These are phyloP conservation scores for Lophius piscatorius DNA, from an alignment of 2,113 vertebrate genomes.

Conservation along the genomic window DNA sequence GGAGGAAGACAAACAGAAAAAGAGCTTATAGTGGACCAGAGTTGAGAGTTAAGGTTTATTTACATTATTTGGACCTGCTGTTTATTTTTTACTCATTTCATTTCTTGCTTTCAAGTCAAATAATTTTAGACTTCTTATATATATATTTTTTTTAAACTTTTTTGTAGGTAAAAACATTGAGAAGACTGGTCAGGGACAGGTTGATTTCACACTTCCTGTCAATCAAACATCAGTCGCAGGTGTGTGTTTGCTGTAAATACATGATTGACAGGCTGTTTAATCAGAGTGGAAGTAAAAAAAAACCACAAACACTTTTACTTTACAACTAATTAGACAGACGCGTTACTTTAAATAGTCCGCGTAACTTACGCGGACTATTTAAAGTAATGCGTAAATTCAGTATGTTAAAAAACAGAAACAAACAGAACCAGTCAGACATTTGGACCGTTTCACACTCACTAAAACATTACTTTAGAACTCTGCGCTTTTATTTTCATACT, in stretches of 20 bases:
- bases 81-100: slow-evolving; percentile 4
- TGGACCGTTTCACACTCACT: too few species aligned
- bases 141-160: not conserved
- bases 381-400: too few species aligned
- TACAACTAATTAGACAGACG: too few species aligned
- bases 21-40: too few species aligned
- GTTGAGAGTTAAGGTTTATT: not conserved
- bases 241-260: slow-evolving; percentile 35
- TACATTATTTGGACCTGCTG: not conserved
- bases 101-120: slow-evolving; percentile 1
- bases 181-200: slow-evolving; percentile 13
- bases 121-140: slow-evolving; percentile 60
- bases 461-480: too few species aligned
- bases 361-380: too few species aligned
- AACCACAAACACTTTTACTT: too few species aligned
- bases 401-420: too few species aligned
- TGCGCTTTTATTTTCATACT: too few species aligned
- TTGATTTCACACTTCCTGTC: slow-evolving; percentile 50
- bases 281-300: too few species aligned
- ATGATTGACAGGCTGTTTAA: not conserved
- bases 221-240: slow-evolving; percentile 48
- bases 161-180: slow-evolving; percentile 23
- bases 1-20: slow-evolving; percentile 41
- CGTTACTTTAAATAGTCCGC: too few species aligned
- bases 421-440: too few species aligned